These are phyloP conservation scores for Matsumurasca onukii DNA, from an alignment of 1,140 invertebrate species.

Conservation along the genomic window DNA sequence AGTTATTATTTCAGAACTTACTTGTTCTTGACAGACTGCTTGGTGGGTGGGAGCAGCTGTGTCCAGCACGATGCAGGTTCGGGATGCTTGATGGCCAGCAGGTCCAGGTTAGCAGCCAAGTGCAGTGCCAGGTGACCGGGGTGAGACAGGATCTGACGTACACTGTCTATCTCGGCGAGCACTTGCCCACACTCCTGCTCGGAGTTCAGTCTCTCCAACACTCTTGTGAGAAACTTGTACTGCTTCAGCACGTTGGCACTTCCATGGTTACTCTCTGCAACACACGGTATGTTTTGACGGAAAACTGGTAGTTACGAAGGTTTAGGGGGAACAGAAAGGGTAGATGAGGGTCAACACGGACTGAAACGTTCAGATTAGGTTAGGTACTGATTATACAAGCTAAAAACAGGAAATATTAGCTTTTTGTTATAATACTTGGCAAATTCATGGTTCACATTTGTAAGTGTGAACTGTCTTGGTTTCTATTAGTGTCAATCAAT, in stretches of 20 bases:
- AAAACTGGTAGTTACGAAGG: too few relatives aligned
- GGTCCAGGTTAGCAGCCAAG: constrained; percentile 68
- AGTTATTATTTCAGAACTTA: constrained; percentile 39
- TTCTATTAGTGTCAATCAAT: too few relatives aligned
- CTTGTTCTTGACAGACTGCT: constrained; percentile 45
- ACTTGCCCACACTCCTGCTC: constrained; percentile 55
- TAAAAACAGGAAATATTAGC: too few relatives aligned
- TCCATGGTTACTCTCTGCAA: constrained; percentile 70
- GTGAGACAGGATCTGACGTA: constrained; percentile 60
- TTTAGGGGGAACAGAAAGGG: too few relatives aligned
- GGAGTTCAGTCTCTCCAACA: constrained; percentile 60
- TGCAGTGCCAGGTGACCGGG: constrained; percentile 65
- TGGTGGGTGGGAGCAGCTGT: constrained; percentile 48
- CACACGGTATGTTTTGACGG: too few relatives aligned
- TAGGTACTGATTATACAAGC: too few relatives aligned
- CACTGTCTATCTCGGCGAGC: constrained; percentile 58
- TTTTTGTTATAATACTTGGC: too few relatives aligned
- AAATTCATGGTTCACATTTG: too few relatives aligned
- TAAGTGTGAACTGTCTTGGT: too few relatives aligned
- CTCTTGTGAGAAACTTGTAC: constrained; percentile 69
- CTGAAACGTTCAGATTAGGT: too few relatives aligned
- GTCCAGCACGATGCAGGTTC: constrained; percentile 58
- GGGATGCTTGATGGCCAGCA: constrained; percentile 51
- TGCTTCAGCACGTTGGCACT: constrained; percentile 70
- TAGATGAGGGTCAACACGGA: too few relatives aligned